phyloP scores from a whole-genome alignment of 2,888 invertebrate species.

The Steinernema carpocapsae region DNA sequence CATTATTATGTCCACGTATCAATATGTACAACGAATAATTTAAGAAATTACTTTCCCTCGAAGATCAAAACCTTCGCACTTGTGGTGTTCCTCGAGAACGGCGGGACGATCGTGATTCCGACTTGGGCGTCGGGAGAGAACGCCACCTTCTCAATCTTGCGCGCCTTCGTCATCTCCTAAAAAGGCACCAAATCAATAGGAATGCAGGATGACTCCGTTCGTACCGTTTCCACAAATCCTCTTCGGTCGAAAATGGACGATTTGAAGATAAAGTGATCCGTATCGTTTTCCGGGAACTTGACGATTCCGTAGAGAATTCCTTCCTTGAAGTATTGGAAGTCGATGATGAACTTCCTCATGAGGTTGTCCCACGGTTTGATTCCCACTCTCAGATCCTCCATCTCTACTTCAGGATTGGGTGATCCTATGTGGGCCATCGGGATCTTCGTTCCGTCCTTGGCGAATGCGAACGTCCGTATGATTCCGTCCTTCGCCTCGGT shows the following conservation, averaged over 20 bases:
- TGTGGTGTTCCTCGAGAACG: conserved; percentile 22
- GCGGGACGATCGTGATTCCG: conserved; percentile 1
- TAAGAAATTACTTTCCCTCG: background rate
- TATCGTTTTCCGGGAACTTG: background rate
- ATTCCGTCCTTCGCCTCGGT: background rate
- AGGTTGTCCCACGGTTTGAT: background rate
- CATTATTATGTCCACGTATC: background rate
- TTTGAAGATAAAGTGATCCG: background rate
- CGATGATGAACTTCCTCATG: background rate
- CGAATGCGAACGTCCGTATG: background rate
- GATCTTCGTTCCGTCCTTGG: background rate
- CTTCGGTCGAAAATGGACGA: background rate
- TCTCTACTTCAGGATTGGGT: background rate
- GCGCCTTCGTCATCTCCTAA: conserved; percentile 11
- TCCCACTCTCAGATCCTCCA: background rate
- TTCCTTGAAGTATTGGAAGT: background rate
- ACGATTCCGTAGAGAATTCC: conserved; percentile 6
- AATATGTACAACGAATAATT: background rate
- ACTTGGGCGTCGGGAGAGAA: background rate
- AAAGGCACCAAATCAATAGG: too few relatives aligned
- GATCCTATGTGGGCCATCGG: background rate
- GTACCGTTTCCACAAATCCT: background rate
- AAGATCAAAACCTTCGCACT: conserved; percentile 5
- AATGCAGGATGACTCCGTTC: too few relatives aligned
- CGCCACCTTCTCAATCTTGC: conserved; percentile 7